Evolutionary conservation across 2,888 invertebrate species (phyloP), one percentile per base, ranked within the genome.

Genomic region (Megastigmus dorsalis): DNA sequence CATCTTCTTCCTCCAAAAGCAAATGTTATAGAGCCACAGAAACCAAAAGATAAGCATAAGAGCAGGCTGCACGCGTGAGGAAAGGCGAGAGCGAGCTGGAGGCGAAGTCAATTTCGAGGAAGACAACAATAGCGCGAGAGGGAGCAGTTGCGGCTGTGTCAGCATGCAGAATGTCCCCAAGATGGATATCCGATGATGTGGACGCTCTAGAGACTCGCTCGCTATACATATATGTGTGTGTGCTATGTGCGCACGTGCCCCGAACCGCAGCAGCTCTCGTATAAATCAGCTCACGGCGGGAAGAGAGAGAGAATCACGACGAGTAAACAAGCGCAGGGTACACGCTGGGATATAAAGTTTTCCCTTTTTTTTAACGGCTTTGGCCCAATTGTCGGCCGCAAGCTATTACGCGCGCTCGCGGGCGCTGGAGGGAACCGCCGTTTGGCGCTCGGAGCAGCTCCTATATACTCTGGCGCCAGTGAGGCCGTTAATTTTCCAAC

Each of bases 401-500:
- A 28, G 60, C n/a, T n/a, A n/a, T n/a, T n/a, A n/a, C n/a, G n/a
- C n/a, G n/a, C n/a, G n/a, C n/a, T n/a, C n/a, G n/a, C n/a, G n/a
- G n/a, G n/a, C n/a, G n/a, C n/a, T n/a, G n/a, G n/a, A n/a, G n/a
- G n/a, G n/a, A n/a, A n/a, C n/a, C n/a, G n/a, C n/a, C n/a, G n/a
- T n/a, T n/a, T n/a, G n/a, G n/a, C n/a, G n/a, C n/a, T n/a, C n/a
- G n/a, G n/a, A n/a, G n/a, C n/a, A n/a, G n/a, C n/a, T n/a, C n/a
- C n/a, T n/a, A n/a, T n/a, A n/a, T n/a, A n/a, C n/a, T n/a, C n/a
- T n/a, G n/a, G 60, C 60, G 60, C 45, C 60, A 45, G 60, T n/a
- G 23, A 7, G 59, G 2, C 41, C 60, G 60, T 60, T 60, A 60
- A 43, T 28, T 43, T 26, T n/a, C n/a, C n/a, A n/a, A n/a, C n/a